Evolutionary conservation across 2,888 invertebrate species (phyloP), one percentile per base, ranked within the genome.

Genomic region (Germaria angustata): DNA sequence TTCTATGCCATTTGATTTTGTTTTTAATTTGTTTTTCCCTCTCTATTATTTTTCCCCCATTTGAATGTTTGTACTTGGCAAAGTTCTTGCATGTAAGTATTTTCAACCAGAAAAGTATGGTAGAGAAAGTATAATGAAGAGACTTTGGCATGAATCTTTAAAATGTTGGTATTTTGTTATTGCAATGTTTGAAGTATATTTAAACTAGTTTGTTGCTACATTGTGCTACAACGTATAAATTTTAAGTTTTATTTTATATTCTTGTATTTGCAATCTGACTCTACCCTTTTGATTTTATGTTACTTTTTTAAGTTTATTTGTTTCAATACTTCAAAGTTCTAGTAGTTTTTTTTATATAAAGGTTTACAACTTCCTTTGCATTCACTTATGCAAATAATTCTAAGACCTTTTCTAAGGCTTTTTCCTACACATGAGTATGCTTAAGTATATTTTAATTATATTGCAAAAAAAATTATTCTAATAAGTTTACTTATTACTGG

Each of bases 111-210:
- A 46, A 32, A 65, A 32, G 20, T 49, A 15, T n/a, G 44, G 44
- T 63, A 24, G 9, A 20, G 39, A 24, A 24, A 13, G 2, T 49
- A 17, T 32, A 49, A 15, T 57, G 15, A 22, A 57, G 49, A 68
- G 28, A 68, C 51, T 61, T 76, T 79, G 78, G 78, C 71, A 72
- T 72, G 66, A 44, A 51, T 59, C 72, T 9, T 69, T 66, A 13
- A 41, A 59, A 59, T 57, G 24, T 61, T 44, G 66, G 28, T 15
- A 57, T 36, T 51, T 24, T 39, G 17, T 39, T 61, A 9, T 36
- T 39, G 59, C 15, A 41, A 39, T 63, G 11, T 24, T 75, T 69
- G 51, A 44, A 46, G 53, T 72, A 61, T 72, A 73, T 44, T 77
- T 73, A 44, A 44, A 65, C 57, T 75, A 81, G 28, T 81, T 78